Conservation (phyloP, 2,797 vertebrate species). For the Poecilia wingei region DNA sequence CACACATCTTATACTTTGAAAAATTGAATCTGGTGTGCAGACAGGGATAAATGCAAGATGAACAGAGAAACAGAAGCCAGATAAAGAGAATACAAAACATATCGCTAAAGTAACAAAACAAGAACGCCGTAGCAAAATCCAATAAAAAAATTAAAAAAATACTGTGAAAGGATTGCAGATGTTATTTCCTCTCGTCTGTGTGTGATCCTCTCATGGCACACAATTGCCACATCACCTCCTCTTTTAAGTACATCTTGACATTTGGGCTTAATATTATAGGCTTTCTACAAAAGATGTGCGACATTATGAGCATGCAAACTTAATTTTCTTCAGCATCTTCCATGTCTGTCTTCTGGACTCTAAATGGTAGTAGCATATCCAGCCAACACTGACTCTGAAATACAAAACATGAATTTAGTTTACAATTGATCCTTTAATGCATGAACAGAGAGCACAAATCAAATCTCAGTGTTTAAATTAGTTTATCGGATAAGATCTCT, state of each 20-base stretch:
- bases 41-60: background rate
- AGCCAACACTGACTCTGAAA: background rate
- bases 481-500: background rate
- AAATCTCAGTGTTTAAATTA: background rate
- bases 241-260: slow-evolving; percentile 2
- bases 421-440: background rate
- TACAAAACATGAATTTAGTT: background rate
- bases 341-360: background rate
- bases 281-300: background rate
- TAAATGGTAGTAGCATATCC: background rate
- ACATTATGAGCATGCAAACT: background rate
- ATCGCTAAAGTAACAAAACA: background rate
- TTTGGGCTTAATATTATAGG: background rate
- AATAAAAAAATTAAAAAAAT: background rate
- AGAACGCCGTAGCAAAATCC: background rate
- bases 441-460: background rate
- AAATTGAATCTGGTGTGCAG: background rate
- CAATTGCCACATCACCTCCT: background rate
- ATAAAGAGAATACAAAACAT: background rate
- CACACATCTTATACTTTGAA: background rate
- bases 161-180: background rate
- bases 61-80: background rate
- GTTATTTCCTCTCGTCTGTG: background rate
- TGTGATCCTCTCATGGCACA: background rate
- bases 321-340: background rate